Conservation (phyloP, 2,888 invertebrate species). For the Lithosia quadra region DNA sequence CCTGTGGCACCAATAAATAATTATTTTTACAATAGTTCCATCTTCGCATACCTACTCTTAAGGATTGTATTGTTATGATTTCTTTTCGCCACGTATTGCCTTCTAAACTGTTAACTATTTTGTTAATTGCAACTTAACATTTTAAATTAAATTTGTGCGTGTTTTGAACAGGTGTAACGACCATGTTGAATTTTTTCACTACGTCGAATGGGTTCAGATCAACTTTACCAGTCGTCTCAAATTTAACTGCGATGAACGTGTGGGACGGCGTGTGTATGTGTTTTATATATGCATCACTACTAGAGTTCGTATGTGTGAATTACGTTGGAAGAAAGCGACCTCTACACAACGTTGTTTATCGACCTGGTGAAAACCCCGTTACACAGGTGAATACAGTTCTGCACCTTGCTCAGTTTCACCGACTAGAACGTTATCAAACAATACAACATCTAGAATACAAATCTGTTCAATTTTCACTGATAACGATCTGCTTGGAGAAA, state of each 20-base stretch:
- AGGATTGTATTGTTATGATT: background rate
- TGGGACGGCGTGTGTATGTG: constrained; percentile 99
- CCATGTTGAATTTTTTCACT: constrained; percentile 99
- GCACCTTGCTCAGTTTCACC: constrained; percentile 32
- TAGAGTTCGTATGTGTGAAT: constrained; percentile 98
- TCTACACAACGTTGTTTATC: constrained; percentile 95
- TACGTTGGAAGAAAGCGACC: constrained; percentile 97
- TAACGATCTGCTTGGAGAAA: constrained; percentile 29
- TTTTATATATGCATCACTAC: constrained; percentile 97
- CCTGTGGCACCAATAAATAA: background rate
- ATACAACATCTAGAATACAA: background rate
- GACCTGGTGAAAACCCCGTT: constrained; percentile 96
- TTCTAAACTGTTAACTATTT: background rate
- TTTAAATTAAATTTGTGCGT: background rate
- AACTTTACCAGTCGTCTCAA: constrained; percentile 97
- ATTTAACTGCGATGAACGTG: constrained; percentile 98
- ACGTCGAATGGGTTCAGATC: constrained; percentile 97
- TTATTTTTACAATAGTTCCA: background rate
- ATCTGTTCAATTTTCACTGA: background rate
- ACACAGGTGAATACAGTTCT: constrained; percentile 90
- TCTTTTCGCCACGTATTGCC: background rate
- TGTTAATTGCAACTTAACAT: background rate
- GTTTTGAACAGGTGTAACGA: constrained; percentile 93
- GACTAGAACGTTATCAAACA: constrained; percentile 32
- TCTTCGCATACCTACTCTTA: background rate